A percentile compares a stretch with the other conserved stretches of the same genome.
phyloP scores from a whole-genome alignment of 2,113 vertebrate genomes.

The Tychaedon coryphoeus region DNA sequence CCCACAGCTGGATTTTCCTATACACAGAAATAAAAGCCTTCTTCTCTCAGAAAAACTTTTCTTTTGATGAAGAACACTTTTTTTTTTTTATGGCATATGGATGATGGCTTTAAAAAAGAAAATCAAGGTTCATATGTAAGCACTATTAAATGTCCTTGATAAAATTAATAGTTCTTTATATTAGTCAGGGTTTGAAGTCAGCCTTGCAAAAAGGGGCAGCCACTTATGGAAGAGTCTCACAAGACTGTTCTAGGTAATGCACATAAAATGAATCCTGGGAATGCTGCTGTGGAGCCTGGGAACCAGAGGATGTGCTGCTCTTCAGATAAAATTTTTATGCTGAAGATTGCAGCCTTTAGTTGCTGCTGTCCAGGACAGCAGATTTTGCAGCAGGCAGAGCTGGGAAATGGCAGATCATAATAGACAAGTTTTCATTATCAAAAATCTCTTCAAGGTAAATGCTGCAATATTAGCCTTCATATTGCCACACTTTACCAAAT shows the following conservation, averaged over 20 bases:
- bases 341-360: constrained; percentile 2
- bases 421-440: not conserved
- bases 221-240: not conserved
- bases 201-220: not conserved
- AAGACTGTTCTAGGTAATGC: not conserved
- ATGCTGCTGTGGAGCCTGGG: not conserved
- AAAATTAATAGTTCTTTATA: not conserved
- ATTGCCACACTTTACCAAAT: not conserved
- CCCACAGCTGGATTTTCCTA: not conserved
- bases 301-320: not conserved
- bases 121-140: not conserved
- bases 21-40: not conserved
- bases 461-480: not conserved
- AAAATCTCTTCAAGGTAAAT: not conserved
- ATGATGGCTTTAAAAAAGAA: not conserved
- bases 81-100: not conserved
- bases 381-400: not conserved
- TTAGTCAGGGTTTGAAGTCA: not conserved
- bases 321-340: not conserved
- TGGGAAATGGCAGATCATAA: not conserved
- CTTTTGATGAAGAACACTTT: not conserved
- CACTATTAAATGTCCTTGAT: not conserved
- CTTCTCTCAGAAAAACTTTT: not conserved
- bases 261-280: not conserved
- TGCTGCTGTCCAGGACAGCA: not conserved